These are phyloP conservation scores for Trematomus loennbergii DNA, from an alignment of 2,113 vertebrate genomes.

Conservation along the genomic window DNA sequence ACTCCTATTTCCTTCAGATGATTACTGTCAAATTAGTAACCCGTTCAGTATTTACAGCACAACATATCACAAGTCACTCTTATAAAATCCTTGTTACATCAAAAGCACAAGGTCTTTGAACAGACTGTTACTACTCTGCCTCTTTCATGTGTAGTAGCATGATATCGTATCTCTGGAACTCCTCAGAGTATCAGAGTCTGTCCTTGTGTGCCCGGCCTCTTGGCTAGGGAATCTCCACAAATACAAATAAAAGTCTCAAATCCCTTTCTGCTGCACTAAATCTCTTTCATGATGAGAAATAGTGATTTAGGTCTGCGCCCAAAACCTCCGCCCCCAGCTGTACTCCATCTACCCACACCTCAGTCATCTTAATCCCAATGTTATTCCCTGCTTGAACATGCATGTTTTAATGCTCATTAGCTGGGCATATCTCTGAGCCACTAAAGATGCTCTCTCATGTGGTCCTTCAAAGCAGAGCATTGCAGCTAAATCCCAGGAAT, in stretches of 20 bases:
- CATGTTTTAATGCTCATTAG: constrained; percentile 59
- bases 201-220: constrained; percentile 11
- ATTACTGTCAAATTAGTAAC: neutral
- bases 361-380: constrained; percentile 43
- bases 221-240: constrained; percentile 6
- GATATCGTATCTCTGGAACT: neutral
- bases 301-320: constrained; percentile 18
- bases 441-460: constrained; percentile 52
- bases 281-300: constrained; percentile 43
- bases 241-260: constrained; percentile 31
- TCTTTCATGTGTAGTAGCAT: constrained; percentile 7
- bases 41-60: neutral
- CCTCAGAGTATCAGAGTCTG: constrained; percentile 3
- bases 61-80: neutral
- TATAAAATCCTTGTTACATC: neutral
- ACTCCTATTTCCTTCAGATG: neutral
- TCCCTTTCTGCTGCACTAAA: constrained; percentile 37
- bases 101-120: constrained; percentile 12
- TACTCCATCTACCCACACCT: constrained; percentile 6
- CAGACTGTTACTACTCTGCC: constrained; percentile 13
- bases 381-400: constrained; percentile 34
- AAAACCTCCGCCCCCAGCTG: constrained; percentile 16
- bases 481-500: constrained; percentile 50
- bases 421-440: constrained; percentile 33
- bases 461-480: constrained; percentile 47